Evolutionary conservation across 2,113 vertebrate genomes (phyloP).

Genomic region (Ondatra zibethicus): DNA sequence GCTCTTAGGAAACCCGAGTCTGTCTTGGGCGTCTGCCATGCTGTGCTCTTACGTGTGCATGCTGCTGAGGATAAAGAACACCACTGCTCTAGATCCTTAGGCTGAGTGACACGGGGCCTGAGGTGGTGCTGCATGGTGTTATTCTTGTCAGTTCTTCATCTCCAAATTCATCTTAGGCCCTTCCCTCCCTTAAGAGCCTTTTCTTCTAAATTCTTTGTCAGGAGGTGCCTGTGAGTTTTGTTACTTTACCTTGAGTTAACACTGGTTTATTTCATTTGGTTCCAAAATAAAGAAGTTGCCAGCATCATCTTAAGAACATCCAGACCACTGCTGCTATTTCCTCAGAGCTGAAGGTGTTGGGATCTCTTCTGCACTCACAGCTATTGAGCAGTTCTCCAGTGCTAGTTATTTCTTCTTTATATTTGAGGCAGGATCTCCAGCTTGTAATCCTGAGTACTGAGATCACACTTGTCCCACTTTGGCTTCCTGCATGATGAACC

Average conservation of each 20-base stretch:
- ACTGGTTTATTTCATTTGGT: background rate
- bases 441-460: background rate
- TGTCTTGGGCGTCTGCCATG: background rate
- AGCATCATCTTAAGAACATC: background rate
- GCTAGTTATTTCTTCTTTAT: background rate
- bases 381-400: background rate
- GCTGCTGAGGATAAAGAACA: background rate
- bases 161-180: background rate
- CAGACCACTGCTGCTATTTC: background rate
- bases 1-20: background rate
- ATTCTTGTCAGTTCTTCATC: background rate
- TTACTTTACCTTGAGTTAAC: background rate
- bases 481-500: background rate
- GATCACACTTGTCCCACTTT: background rate
- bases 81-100: background rate
- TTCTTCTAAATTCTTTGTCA: background rate
- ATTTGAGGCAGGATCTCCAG: background rate
- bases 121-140: background rate
- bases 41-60: background rate
- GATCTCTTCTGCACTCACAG: background rate
- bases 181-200: background rate
- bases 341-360: background rate
- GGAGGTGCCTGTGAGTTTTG: background rate
- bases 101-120: background rate
- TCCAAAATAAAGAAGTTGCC: background rate